These are phyloP conservation scores for Neocrepidodera transversa DNA, from an alignment of 2,888 invertebrate genomes.

Conservation along the genomic window DNA sequence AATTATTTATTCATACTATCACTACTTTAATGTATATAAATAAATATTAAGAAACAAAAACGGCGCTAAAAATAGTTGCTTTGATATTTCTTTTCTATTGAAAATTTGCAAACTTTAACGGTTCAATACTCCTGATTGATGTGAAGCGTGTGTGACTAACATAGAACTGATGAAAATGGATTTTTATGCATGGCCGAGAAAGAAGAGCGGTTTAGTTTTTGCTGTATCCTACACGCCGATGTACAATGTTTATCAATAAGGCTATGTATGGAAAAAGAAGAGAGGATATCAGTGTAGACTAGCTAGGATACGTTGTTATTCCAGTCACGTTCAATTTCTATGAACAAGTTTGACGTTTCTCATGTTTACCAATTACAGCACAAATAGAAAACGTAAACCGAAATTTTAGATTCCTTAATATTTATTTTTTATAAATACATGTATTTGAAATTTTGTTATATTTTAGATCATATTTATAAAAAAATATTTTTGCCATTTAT, in stretches of 20 bases:
- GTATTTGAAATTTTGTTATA: too few species aligned
- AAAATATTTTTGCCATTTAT: too few species aligned
- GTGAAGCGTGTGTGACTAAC: slow-evolving; percentile 1
- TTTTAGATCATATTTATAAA: too few species aligned
- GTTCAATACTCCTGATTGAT: neutral
- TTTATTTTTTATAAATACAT: too few species aligned
- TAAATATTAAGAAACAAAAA: too few species aligned
- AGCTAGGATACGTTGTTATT: neutral
- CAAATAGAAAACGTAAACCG: too few species aligned
- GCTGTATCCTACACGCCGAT: slow-evolving; percentile 13
- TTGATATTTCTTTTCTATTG: neutral
- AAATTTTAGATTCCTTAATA: too few species aligned
- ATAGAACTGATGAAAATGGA: slow-evolving; percentile 8
- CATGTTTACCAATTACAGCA: slow-evolving; percentile 5
- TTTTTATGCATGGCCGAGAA: slow-evolving; percentile 6
- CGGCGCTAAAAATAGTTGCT: too few species aligned
- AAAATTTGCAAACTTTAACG: slow-evolving; percentile 5
- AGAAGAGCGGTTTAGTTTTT: slow-evolving; percentile 12
- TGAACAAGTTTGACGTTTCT: slow-evolving; percentile 6
- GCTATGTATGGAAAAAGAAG: slow-evolving; percentile 24
- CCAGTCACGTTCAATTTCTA: slow-evolving; percentile 8
- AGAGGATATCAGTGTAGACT: slow-evolving; percentile 14
- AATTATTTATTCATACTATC: too few species aligned
- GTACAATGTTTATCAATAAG: slow-evolving; percentile 35
- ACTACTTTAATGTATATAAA: too few species aligned